These are phyloP conservation scores for Apotomis turbidana DNA, from an alignment of 2,888 invertebrate species.

Conservation along the genomic window DNA sequence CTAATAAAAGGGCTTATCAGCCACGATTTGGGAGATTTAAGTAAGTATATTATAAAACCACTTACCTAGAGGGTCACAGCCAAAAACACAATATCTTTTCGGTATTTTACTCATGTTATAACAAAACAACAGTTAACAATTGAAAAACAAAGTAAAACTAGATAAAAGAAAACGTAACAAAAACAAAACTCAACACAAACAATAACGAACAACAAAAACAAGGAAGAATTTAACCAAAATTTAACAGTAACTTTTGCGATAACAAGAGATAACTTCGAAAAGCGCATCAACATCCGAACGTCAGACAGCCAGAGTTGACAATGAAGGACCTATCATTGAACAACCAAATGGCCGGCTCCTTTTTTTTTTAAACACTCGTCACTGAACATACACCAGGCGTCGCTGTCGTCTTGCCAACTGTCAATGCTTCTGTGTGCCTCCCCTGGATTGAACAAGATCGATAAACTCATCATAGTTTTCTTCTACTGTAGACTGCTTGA, in stretches of 20 bases:
- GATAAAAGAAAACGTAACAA: neutral
- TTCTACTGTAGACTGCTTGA: neutral
- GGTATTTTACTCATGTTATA: neutral
- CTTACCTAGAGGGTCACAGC: neutral
- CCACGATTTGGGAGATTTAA: neutral
- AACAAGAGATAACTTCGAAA: neutral
- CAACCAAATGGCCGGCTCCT: neutral
- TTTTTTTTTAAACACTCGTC: neutral
- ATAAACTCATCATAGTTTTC: too few species aligned
- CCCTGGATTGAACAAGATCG: too few species aligned
- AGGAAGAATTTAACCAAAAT: neutral
- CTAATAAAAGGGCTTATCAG: neutral
- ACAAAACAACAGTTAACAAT: neutral
- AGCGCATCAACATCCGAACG: constrained; percentile 1
- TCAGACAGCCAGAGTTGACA: neutral
- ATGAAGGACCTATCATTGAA: neutral
- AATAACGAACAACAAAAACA: neutral
- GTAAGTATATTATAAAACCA: neutral
- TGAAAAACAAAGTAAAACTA: neutral
- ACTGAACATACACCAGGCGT: neutral
- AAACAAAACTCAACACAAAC: neutral
- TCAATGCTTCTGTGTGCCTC: neutral
- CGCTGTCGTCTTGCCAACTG: neutral
- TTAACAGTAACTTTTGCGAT: neutral
- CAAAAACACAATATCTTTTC: neutral